Conservation (phyloP, 2,113 vertebrate species). For the Zosterops lateralis region DNA sequence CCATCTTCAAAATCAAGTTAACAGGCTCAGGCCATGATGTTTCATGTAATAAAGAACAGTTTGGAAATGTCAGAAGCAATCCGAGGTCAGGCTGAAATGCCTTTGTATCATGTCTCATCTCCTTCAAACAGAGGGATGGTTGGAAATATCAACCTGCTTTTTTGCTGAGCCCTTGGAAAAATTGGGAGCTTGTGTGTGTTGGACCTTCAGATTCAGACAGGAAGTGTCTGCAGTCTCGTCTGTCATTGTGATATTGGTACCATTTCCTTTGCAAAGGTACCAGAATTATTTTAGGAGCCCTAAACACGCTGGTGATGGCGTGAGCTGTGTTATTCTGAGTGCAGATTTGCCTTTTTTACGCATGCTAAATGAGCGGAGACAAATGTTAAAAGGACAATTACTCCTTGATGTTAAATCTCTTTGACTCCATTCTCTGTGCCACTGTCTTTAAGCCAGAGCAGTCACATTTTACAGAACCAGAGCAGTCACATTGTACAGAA, state of each 20-base stretch:
- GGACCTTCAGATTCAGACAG: not conserved
- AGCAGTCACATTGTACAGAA: not conserved
- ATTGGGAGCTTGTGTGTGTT: not conserved
- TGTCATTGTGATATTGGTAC: not conserved
- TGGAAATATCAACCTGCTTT: not conserved
- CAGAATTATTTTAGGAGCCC: not conserved
- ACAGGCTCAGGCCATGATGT: not conserved
- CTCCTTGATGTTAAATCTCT: not conserved
- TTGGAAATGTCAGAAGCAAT: conserved; percentile 47
- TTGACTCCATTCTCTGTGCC: not conserved
- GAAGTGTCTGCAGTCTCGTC: not conserved
- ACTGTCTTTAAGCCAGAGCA: not conserved
- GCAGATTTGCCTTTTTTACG: not conserved
- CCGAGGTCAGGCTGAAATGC: conserved; percentile 8
- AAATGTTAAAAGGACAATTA: conserved; percentile 14
- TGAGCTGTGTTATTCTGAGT: not conserved
- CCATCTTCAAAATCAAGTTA: conserved; percentile 22
- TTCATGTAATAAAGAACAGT: not conserved
- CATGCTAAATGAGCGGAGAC: not conserved
- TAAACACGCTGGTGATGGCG: not conserved
- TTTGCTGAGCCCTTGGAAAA: not conserved
- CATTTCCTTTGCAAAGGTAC: not conserved
- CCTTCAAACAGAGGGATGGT: not conserved
- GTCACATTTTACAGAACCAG: not conserved
- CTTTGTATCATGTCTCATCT: not conserved